Evolutionary conservation across 1,140 invertebrate species (phyloP), one percentile per base, ranked within the genome.

Genomic region (Thalassaphorura encarpata): DNA sequence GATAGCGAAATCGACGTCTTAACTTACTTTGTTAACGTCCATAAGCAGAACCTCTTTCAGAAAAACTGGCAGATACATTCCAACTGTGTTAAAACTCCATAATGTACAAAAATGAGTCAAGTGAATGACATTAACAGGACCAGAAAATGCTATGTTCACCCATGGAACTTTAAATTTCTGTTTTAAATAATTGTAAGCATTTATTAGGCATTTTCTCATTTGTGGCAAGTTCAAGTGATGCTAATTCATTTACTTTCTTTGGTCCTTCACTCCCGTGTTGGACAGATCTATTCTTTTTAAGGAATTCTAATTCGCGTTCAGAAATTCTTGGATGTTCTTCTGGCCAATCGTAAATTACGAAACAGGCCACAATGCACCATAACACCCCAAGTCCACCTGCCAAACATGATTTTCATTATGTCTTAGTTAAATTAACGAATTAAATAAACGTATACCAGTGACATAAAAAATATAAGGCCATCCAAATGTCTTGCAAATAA

Each of bases 71-170:
- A 83, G 66, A 50, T 75, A 73, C 31, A 76, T 77, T 11, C 79
- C 66, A 64, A 82, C 70, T 4, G 76, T 80, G 60, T 79, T 80
- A 60, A 78, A 76, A 3, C 75, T 76, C 79, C 80, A 83, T 66
- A 79, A 77, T 58, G 75, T 73, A 36, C 76, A 75, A 65, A 80
- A 78, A 63, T 83, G 78, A 13, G 76, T 73, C 2, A 77, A 61
- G 49, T 76, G 72, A 39, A 79, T 70, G 2, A 76, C 79, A 71
- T 75, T 76, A 2, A 80, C 73, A 3, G 80, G 73, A 3, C 66
- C 56, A 18, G 79, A 80, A 15, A 66, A 74, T 0, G 78, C 52
- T 29, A 82, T 76, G 18, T 68, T 56, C n/a, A 58, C 60, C 78
- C 78, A 79, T 21, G 78, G 77, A 47, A 69, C 66, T 33, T 52